These are phyloP conservation scores for Rachycentron canadum DNA, from an alignment of 2,797 vertebrate species.

Conservation along the genomic window DNA sequence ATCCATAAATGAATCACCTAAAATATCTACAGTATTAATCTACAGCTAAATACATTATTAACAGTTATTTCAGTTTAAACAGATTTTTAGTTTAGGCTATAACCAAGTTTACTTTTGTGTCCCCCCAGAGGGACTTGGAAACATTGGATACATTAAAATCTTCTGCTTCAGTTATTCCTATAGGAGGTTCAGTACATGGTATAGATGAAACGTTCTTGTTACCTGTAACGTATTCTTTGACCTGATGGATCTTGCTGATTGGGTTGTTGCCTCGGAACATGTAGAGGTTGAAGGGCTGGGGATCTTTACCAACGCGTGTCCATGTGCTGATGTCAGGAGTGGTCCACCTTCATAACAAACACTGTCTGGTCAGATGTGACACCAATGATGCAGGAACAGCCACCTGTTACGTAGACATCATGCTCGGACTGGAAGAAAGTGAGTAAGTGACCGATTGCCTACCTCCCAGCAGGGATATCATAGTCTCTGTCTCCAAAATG, in stretches of 20 bases:
- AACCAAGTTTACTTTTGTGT: not conserved
- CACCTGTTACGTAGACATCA: not conserved
- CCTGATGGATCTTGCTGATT: constrained; percentile 96
- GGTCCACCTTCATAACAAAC: constrained; percentile 89
- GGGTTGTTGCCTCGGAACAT: constrained; percentile 99
- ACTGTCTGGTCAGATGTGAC: constrained; percentile 19
- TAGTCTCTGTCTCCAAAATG: constrained; percentile 99
- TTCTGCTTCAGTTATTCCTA: too few relatives aligned
- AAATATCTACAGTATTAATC: too few relatives aligned
- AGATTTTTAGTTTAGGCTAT: not conserved
- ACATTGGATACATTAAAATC: too few relatives aligned
- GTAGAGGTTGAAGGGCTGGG: constrained; percentile 97
- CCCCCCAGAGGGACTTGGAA: too few relatives aligned
- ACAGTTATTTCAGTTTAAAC: not conserved
- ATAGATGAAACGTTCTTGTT: too few relatives aligned
- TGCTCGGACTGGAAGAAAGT: not conserved
- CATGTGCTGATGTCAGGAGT: constrained; percentile 97
- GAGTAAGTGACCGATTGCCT: not conserved
- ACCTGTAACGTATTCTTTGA: constrained; percentile 99
- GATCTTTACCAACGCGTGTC: constrained; percentile 95
- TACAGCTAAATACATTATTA: not conserved
- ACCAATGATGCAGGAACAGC: not conserved
- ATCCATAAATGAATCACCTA: not conserved
- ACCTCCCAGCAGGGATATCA: constrained; percentile 94
- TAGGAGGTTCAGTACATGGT: too few relatives aligned